These are phyloP conservation scores for Silurus asotus DNA, from an alignment of 2,113 vertebrate genomes.

Conservation along the genomic window DNA sequence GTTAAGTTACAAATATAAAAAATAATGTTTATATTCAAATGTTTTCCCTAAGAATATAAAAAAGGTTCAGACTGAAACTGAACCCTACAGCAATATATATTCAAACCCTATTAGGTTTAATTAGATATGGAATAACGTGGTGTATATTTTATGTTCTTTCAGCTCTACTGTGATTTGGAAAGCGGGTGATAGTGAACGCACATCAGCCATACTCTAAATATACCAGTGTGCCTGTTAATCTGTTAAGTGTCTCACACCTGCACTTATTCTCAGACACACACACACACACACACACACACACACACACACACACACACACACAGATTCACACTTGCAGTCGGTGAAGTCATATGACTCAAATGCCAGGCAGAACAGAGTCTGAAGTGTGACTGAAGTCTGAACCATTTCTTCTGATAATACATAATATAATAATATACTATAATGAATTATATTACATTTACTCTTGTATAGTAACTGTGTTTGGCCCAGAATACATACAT, in stretches of 20 bases:
- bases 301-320: slow-evolving; percentile 11
- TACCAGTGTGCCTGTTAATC: slow-evolving; percentile 36
- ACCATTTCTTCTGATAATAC: too few species aligned
- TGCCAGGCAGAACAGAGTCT: not conserved
- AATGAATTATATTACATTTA: not conserved
- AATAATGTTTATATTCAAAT: too few species aligned
- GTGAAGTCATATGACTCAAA: slow-evolving; percentile 13
- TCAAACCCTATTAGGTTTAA: not conserved
- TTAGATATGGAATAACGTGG: not conserved
- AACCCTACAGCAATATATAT: not conserved
- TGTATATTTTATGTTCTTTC: not conserved
- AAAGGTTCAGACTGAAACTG: not conserved
- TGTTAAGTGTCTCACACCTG: not conserved
- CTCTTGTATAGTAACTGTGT: not conserved
- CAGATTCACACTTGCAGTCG: slow-evolving; percentile 1
- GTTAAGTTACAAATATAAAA: too few species aligned
- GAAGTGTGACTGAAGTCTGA: not conserved
- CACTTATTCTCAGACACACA: slow-evolving; percentile 16
- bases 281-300: not conserved
- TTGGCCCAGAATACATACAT: not conserved
- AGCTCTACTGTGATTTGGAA: not conserved
- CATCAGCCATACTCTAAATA: slow-evolving; percentile 44
- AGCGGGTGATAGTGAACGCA: slow-evolving; percentile 8
- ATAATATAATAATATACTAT: not conserved
- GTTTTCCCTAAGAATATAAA: not conserved